phyloP scores from a whole-genome alignment of 2,113 vertebrate species.

The Calonectris borealis region DNA sequence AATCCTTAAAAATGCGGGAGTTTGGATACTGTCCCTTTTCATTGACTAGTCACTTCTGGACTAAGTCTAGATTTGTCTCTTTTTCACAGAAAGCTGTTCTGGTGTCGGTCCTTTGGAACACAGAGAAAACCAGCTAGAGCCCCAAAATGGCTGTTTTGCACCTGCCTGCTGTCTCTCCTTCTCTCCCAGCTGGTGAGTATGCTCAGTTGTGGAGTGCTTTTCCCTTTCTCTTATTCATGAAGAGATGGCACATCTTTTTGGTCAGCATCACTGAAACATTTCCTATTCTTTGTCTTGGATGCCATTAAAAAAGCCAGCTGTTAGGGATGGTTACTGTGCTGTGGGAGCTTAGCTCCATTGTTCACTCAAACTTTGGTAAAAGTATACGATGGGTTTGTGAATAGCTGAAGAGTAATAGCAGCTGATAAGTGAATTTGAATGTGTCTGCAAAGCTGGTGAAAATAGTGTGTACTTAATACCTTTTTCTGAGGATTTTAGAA shows the following conservation, averaged over 20 bases:
- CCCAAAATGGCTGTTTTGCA: constrained; percentile 8
- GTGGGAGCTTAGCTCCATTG: background rate
- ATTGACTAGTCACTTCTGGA: background rate
- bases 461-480: background rate
- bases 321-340: background rate
- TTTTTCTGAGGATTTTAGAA: background rate
- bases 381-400: background rate
- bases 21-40: background rate
- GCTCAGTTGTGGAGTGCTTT: background rate
- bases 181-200: constrained; percentile 25
- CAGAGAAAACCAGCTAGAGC: background rate
- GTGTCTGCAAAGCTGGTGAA: background rate
- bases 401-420: background rate
- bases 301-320: background rate
- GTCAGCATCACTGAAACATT: background rate
- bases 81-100: background rate
- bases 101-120: background rate
- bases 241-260: constrained; percentile 7
- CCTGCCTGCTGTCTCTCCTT: background rate
- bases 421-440: background rate
- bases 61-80: background rate
- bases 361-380: background rate
- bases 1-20: background rate
- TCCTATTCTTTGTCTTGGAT: background rate
- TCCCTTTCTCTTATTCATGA: constrained; percentile 32